phyloP scores from a whole-genome alignment of 2,888 invertebrate species.

The Xanthia icteritia region DNA sequence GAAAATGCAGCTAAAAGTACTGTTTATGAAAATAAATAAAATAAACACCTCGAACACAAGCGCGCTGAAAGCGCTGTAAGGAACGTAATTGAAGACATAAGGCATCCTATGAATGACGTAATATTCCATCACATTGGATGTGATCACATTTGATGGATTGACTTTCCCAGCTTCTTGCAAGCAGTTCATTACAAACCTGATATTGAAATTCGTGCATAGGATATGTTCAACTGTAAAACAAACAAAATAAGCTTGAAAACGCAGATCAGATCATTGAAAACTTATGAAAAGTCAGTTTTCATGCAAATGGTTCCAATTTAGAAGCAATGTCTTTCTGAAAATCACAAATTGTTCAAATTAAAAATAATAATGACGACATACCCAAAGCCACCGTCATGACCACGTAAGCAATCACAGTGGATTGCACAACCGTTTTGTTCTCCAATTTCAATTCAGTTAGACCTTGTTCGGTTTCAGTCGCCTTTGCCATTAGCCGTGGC shows the following conservation, averaged over 20 bases:
- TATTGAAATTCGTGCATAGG: conserved; percentile 64
- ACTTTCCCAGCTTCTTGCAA: conserved; percentile 34
- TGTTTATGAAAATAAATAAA: not conserved
- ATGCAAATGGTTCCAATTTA: not conserved
- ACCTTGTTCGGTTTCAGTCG: conserved; percentile 68
- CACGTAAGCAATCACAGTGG: conserved; percentile 59
- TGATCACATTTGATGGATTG: conserved; percentile 18
- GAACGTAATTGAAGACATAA: conserved; percentile 63
- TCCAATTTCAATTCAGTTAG: conserved; percentile 64
- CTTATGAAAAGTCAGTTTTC: not conserved
- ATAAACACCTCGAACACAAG: conserved; percentile 61
- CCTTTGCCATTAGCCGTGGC: conserved; percentile 68
- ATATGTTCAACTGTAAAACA: conserved; percentile 74
- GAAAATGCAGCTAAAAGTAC: not conserved
- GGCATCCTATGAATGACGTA: conserved; percentile 60
- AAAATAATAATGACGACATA: conserved; percentile 50
- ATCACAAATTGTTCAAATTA: not conserved
- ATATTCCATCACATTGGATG: conserved; percentile 52
- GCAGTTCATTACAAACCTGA: conserved; percentile 67
- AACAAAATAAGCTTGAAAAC: not conserved
- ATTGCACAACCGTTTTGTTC: conserved; percentile 55
- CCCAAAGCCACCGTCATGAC: conserved; percentile 68
- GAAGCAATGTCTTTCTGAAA: not conserved
- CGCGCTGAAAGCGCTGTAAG: conserved; percentile 53
- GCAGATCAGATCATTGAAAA: not conserved